Conservation (phyloP, 1,140 invertebrate genomes). For the Sarcophaga bullata region DNA sequence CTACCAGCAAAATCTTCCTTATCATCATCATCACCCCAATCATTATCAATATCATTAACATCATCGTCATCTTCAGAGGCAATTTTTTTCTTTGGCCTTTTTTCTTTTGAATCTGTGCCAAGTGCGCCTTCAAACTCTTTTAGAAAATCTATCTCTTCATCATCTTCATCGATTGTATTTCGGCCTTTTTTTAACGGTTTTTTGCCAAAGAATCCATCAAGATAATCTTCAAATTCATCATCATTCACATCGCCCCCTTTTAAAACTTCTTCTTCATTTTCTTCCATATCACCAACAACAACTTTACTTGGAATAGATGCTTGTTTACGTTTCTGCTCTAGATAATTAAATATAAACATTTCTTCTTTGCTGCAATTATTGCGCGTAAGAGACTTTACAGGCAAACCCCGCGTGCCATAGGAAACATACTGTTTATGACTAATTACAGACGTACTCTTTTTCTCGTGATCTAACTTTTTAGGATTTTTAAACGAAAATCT, state of each 20-base stretch:
- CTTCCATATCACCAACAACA: conserved; percentile 46
- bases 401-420: conserved; percentile 55
- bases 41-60: conserved; percentile 51
- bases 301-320: conserved; percentile 52
- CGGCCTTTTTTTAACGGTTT: conserved; percentile 64
- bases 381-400: conserved; percentile 57
- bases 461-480: conserved; percentile 74
- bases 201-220: conserved; percentile 72
- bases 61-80: conserved; percentile 55
- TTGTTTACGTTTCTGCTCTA: conserved; percentile 63
- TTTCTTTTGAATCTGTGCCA: conserved; percentile 51
- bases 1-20: conserved; percentile 59
- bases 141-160: conserved; percentile 62
- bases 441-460: conserved; percentile 56
- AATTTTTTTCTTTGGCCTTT: conserved; percentile 45
- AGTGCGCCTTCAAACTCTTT: conserved; percentile 58
- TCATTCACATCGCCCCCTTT: conserved; percentile 78
- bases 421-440: conserved; percentile 56
- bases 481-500: conserved; percentile 97
- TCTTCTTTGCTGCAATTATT: conserved; percentile 62
- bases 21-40: conserved; percentile 55
- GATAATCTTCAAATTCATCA: conserved; percentile 85
- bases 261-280: conserved; percentile 58
- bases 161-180: conserved; percentile 55
- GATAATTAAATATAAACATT: conserved; percentile 63